Base-by-base conservation (phyloP, 2,888 invertebrate genomes). In the Ceratothoa steindachneri region DNA sequence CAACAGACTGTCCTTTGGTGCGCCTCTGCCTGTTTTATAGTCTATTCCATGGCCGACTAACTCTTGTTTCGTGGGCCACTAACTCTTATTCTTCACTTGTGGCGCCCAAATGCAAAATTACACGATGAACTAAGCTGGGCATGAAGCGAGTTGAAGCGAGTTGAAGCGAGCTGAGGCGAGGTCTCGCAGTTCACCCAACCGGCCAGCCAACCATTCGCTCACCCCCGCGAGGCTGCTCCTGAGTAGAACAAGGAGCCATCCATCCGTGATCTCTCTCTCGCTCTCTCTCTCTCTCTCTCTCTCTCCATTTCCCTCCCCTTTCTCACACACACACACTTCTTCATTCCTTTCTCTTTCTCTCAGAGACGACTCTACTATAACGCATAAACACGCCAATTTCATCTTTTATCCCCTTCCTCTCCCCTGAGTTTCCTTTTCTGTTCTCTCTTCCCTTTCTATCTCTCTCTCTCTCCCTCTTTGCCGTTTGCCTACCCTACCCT, bases 61-160 rank as follows among this genome's bases (percentile, higher is more conserved):
- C 75, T 72, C 75, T 69, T 75, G 75, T 75, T 75, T 75, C 75
- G 72, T 75, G 75, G 75, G 75, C 75, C 75, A 75, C 75, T 75
- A 75, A 75, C 75, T 75, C 75, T 75, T 75, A 75, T 75, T 75
- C 75, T 75, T 75, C 75, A 75, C 75, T 75, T 75, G 75, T 75
- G 75, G 75, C 75, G 75, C 72, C 75, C 75, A 75, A 75, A 75
- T 75, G 75, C 75, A 75, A 75, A 75, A 75, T 75, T 75, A 75
- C 75, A 75, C 75, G 75, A 75, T 72, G 75, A 75, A 75, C 75
- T 72, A 75, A 75, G 75, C 75, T 75, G 75, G 75, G 75, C 75
- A 75, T 75, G 75, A 75, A 75, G 75, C 75, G 75, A 66, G 75
- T 24, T 60, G 60, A 60, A 60, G 60, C 22, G 60, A 60, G 60